Percentiles rank a stretch among this genome's conserved stretches.
phyloP scores from a whole-genome alignment of 2,113 vertebrate species.

The Shinisaurus crocodilurus region DNA sequence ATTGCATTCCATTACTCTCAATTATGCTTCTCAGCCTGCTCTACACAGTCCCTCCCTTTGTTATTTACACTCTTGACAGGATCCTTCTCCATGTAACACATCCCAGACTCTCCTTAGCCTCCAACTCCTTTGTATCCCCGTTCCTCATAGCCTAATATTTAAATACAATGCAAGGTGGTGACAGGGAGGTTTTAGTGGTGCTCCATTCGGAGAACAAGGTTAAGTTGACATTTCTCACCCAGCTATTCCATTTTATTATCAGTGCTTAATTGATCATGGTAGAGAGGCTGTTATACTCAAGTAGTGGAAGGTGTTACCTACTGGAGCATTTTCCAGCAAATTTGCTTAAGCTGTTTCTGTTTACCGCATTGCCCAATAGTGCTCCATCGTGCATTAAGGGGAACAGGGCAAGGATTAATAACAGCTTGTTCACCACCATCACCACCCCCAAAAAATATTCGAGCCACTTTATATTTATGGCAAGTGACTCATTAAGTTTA shows the following conservation, averaged over 20 bases:
- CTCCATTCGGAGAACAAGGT: constrained; percentile 53
- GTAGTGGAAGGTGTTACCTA: constrained; percentile 62
- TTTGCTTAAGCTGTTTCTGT: constrained; percentile 71
- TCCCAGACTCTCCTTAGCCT: background rate
- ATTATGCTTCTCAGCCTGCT: background rate
- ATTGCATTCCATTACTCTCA: constrained; percentile 20
- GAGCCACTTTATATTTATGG: constrained; percentile 51
- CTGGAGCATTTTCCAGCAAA: constrained; percentile 67
- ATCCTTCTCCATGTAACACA: background rate
- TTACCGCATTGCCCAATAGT: constrained; percentile 58
- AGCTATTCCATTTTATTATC: constrained; percentile 55
- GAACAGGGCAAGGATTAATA: constrained; percentile 68
- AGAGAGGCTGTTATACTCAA: constrained; percentile 63
- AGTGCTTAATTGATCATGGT: constrained; percentile 66
- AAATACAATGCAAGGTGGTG: background rate
- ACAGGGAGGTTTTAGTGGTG: background rate
- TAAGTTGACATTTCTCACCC: constrained; percentile 61
- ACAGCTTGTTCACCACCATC: constrained; percentile 45
- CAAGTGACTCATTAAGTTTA: constrained; percentile 62
- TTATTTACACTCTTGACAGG: constrained; percentile 8
- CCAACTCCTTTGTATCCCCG: constrained; percentile 10
- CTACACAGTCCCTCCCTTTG: background rate
- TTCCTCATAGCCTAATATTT: constrained; percentile 28
- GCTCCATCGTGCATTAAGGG: constrained; percentile 58
- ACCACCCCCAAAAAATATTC: constrained; percentile 53